Base-by-base conservation (phyloP, 2,113 vertebrate genomes). In the Trichechus manatus region DNA sequence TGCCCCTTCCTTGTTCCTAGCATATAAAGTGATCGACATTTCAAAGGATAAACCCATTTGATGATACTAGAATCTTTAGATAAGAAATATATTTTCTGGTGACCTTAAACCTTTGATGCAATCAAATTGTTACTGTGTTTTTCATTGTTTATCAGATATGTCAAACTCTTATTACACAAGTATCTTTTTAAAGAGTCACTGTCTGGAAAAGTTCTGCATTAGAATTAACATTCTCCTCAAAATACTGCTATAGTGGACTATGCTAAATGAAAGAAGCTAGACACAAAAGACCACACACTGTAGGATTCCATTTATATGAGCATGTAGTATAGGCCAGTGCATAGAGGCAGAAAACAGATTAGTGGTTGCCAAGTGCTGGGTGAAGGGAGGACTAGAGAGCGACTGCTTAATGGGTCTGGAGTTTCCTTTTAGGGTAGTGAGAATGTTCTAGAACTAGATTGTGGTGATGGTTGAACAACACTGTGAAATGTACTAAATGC, bases 401-500 rank as follows among this genome's bases (percentile, higher is more conserved):
- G 80, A 42, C 44, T 94, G 53, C 50, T 88, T 85, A 90, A 22
- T 61, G 64, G 29, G 1, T 80, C 53, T 33, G 22, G 47, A 25
- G 20, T 78, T 92, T 91, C 53, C 82, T 91, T 96, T 96, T 74
- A 42, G 20, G 47, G 9, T 85, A 17, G 74, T 92, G n/a, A 89
- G 94, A 94, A 70, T 79, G 56, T 90, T 84, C 42, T 90, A 11
- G 66, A 87, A 42, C 53, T 77, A 70, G 87, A 36, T 89, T 70
- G 42, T 81, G 19, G 39, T 86, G 25, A 56, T 93, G 20, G n/a
- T 95, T 89, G 1, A 6, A 39, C 25, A 81, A 82, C 59, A 68
- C 36, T 80, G n/a, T 86, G 64, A 95, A 95, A 72, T 89, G 23
- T 85, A 91, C 19, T 94, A 66, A 97, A 95, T 93, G 50, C 42